Evolutionary conservation across 2,797 vertebrate genomes (phyloP).

Genomic region (Peromyscus melanophrys): DNA sequence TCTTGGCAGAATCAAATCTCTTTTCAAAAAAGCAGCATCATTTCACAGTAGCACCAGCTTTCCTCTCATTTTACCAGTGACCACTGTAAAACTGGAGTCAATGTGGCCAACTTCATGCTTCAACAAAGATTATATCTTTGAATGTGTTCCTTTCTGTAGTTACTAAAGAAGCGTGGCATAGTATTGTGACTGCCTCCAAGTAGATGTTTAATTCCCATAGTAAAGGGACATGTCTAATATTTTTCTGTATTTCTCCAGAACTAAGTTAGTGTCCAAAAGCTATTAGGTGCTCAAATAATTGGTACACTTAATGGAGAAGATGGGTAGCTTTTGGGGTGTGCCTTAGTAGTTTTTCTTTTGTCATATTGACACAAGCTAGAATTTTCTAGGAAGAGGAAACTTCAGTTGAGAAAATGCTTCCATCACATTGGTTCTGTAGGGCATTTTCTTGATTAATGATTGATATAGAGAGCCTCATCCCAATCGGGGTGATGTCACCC

Average conservation of each 20-base stretch:
- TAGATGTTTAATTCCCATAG: not conserved
- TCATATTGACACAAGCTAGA: not conserved
- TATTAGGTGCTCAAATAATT: constrained; percentile 6
- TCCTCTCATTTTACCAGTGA: not conserved
- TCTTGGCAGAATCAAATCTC: constrained; percentile 2
- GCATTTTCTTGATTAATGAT: not conserved
- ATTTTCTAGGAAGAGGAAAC: not conserved
- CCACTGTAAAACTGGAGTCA: constrained; percentile 17
- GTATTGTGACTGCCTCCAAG: not conserved
- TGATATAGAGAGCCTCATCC: not conserved
- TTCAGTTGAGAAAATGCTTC: not conserved
- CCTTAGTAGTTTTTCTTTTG: not conserved
- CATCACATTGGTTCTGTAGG: not conserved
- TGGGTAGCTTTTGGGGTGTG: not conserved
- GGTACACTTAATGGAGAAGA: not conserved
- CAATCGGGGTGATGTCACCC: not conserved
- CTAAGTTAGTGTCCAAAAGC: not conserved
- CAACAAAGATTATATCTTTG: constrained; percentile 1
- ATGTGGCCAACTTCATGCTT: not conserved
- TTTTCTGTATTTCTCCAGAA: not conserved
- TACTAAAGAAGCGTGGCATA: not conserved
- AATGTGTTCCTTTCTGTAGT: not conserved
- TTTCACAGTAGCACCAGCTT: not conserved
- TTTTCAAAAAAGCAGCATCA: not conserved
- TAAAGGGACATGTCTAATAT: not conserved